A percentile compares a stretch with the other conserved stretches of the same genome.
Evolutionary conservation across 2,113 vertebrate species (phyloP).

Genomic region (Leptodactylus fuscus): DNA sequence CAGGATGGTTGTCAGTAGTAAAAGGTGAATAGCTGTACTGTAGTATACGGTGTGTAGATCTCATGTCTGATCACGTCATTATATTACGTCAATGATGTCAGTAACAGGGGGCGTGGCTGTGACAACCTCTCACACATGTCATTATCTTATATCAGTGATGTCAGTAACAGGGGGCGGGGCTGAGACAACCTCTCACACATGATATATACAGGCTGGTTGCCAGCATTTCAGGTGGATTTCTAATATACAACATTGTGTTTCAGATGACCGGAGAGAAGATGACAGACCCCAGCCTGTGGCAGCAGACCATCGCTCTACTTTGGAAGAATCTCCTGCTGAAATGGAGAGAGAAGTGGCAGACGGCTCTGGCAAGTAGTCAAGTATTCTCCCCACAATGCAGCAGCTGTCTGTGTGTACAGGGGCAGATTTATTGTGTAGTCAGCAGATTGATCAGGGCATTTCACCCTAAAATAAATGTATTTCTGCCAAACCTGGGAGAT

Average conservation of each 20-base stretch:
- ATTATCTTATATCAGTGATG: no score
- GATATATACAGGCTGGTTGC: neutral
- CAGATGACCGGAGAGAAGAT: neutral
- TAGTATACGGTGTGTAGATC: no score
- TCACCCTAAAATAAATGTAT: no score
- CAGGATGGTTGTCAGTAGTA: no score
- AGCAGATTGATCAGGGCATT: neutral
- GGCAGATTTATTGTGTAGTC: neutral
- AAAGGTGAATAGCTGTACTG: no score
- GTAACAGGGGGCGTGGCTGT: no score
- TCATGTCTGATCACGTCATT: no score
- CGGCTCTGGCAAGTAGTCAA: neutral
- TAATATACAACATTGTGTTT: neutral
- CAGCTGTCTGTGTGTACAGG: neutral
- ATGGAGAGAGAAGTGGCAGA: slow-evolving; percentile 41
- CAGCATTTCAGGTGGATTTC: neutral
- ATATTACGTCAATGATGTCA: no score
- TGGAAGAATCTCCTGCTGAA: slow-evolving; percentile 43
- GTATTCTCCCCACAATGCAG: neutral
- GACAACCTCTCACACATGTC: no score
- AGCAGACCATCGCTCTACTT: neutral
- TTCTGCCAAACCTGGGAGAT: no score
- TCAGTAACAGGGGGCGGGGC: no score
- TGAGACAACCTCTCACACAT: neutral
- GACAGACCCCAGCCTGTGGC: slow-evolving; percentile 9